Percentiles rank a stretch among this genome's conserved stretches.
These are phyloP conservation scores for Lepidurus arcticus DNA, from an alignment of 1,140 invertebrate species.

Conservation along the genomic window DNA sequence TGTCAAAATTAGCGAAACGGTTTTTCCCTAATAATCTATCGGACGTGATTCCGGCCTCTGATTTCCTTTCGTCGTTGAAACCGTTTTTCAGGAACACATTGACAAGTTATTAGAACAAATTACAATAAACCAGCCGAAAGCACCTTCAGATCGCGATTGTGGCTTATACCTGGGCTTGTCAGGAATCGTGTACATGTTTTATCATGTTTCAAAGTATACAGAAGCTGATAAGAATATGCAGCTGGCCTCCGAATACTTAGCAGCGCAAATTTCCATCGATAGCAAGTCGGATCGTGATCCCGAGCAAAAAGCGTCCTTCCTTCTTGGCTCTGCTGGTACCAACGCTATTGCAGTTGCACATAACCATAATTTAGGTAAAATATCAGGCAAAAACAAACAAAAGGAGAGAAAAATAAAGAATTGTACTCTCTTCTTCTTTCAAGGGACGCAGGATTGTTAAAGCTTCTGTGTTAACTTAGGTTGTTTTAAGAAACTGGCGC, in stretches of 20 bases:
- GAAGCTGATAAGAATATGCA: constrained; percentile 36
- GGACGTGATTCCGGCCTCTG: neutral
- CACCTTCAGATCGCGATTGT: constrained; percentile 44
- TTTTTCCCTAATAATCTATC: constrained; percentile 29
- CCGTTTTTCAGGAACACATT: neutral
- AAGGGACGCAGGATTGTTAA: no score
- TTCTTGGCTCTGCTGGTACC: constrained; percentile 47
- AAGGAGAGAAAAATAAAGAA: neutral
- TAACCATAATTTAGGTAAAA: constrained; percentile 34
- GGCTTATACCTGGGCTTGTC: constrained; percentile 49
- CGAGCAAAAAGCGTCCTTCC: constrained; percentile 44
- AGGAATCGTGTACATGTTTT: constrained; percentile 49
- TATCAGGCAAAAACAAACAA: constrained; percentile 31
- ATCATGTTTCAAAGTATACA: constrained; percentile 42
- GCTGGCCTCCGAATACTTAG: constrained; percentile 24
- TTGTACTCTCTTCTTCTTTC: neutral
- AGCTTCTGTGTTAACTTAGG: no score
- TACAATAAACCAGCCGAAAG: neutral
- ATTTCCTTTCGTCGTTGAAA: constrained; percentile 23
- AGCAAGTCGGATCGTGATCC: constrained; percentile 38
- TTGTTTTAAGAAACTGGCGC: no score
- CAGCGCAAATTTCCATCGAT: neutral
- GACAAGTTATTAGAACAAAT: neutral
- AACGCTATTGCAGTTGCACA: constrained; percentile 45
- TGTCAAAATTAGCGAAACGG: constrained; percentile 38